Conservation (phyloP, 2,888 invertebrate genomes). For the Pollenia griseotomentosa region DNA sequence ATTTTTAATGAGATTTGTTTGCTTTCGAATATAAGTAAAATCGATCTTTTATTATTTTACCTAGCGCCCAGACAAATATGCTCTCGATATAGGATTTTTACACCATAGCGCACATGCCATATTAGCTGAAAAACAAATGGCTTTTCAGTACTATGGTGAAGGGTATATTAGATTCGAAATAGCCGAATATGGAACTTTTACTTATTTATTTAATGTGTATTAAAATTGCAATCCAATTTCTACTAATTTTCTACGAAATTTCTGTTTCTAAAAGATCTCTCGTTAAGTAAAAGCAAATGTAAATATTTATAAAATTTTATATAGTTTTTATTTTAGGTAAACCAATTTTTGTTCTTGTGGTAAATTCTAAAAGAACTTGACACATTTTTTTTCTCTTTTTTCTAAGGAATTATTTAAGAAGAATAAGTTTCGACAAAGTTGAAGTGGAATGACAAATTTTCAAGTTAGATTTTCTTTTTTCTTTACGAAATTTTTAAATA, state of each 20-base stretch:
- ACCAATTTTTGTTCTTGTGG: constrained; percentile 4
- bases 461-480: background rate
- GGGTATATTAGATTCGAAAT: background rate
- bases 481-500: background rate
- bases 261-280: background rate
- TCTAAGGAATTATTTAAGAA: background rate
- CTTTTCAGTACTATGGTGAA: no score
- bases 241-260: no score
- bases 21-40: no score
- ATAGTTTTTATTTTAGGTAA: constrained; percentile 13
- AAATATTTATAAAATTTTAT: constrained; percentile 16
- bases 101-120: no score
- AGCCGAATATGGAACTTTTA: background rate
- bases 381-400: background rate
- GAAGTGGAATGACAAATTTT: constrained; percentile 14
- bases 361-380: constrained; percentile 16
- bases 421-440: background rate
- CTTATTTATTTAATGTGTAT: no score
- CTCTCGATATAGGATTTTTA: no score
- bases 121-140: no score
- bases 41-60: no score
- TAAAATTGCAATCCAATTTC: no score
- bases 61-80: no score
- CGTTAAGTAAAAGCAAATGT: background rate
- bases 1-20: no score